Conservation (phyloP, 35 echinoderm and acorn worm genomes). For the Ophiothrix spiculata region DNA sequence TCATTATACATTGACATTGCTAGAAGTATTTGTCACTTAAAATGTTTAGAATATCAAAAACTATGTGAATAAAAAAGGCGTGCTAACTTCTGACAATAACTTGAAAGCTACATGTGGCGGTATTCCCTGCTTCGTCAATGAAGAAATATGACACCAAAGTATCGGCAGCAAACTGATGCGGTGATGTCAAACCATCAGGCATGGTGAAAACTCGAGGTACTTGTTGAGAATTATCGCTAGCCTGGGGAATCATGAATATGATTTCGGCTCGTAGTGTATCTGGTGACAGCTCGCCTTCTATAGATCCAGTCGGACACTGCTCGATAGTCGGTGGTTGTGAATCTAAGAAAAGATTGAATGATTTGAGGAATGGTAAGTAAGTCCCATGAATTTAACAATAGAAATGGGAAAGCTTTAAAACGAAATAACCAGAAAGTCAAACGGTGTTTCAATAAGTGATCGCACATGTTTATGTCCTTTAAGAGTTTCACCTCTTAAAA, state of each 20-base stretch:
- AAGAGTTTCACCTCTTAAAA: too few species aligned
- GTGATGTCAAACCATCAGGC: conserved; percentile 10
- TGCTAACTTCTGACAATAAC: conserved; percentile 7
- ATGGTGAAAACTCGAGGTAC: neutral
- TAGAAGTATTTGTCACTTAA: too few species aligned
- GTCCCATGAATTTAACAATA: neutral
- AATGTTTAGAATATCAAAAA: too few species aligned
- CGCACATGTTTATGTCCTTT: too few species aligned
- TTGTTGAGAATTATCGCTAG: conserved; percentile 1
- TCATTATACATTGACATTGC: too few species aligned
- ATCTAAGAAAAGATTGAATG: neutral
- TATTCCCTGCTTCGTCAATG: conserved; percentile 3
- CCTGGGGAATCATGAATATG: neutral
- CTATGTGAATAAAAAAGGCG: too few species aligned
- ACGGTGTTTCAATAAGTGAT: neutral
- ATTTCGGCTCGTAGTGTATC: conserved; percentile 4
- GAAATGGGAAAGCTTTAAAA: neutral
- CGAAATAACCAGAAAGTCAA: neutral
- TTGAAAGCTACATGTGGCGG: neutral
- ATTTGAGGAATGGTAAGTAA: neutral
- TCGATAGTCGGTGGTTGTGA: neutral
- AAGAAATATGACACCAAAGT: conserved; percentile 5
- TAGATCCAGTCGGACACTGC: neutral
- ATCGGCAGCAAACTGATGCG: neutral
- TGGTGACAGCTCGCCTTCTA: neutral